Conservation (phyloP, 1,140 invertebrate genomes). For the Melitaea cinxia region DNA sequence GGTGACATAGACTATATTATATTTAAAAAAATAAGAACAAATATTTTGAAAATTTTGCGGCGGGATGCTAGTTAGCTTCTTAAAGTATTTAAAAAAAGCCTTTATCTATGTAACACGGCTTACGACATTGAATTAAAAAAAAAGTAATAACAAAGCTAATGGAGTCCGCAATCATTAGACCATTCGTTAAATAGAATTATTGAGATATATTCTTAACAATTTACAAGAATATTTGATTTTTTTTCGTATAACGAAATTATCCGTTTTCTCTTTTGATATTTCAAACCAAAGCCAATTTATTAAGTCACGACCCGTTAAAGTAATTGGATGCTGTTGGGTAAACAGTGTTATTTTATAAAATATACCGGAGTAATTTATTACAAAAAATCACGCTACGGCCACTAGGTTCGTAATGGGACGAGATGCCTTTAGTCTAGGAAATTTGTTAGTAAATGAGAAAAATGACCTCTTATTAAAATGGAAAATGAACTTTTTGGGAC, state of each 20-base stretch:
- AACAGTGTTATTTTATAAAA: slow-evolving; percentile 29
- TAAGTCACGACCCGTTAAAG: slow-evolving; percentile 29
- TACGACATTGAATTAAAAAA: no score
- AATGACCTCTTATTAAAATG: slow-evolving; percentile 10
- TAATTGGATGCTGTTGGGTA: slow-evolving; percentile 28
- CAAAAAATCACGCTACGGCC: slow-evolving; percentile 20
- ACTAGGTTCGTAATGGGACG: slow-evolving; percentile 11
- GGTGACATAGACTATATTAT: no score
- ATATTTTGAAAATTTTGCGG: no score
- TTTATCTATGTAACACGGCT: no score
- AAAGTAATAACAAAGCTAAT: no score
- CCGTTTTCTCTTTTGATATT: slow-evolving; percentile 7
- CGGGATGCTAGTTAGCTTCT: no score
- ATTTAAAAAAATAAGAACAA: no score
- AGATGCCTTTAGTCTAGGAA: not conserved
- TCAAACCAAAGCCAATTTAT: slow-evolving; percentile 20
- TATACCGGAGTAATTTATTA: slow-evolving; percentile 26
- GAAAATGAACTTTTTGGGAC: not conserved
- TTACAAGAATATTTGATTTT: no score
- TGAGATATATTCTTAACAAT: no score
- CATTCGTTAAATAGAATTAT: no score
- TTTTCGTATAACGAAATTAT: not conserved
- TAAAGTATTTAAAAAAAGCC: no score
- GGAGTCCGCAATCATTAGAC: no score
- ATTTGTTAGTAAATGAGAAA: slow-evolving; percentile 4